These are phyloP conservation scores for Noctua janthina DNA, from an alignment of 2,888 invertebrate species.

Conservation along the genomic window DNA sequence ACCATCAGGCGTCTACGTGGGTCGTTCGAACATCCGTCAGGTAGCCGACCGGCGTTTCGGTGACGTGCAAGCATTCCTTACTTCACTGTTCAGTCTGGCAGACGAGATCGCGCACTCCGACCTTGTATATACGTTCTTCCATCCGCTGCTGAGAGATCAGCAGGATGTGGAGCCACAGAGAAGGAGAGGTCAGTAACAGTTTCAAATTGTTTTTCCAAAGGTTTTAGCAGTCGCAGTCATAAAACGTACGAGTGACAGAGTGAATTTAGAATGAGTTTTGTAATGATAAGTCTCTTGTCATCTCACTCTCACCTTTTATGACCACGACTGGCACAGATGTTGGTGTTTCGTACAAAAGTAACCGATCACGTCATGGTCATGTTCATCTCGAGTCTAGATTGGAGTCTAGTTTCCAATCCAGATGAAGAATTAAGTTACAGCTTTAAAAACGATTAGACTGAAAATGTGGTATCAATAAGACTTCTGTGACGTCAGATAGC, in stretches of 20 bases:
- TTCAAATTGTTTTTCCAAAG: background rate
- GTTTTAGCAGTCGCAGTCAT: background rate
- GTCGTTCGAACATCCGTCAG: slow-evolving; percentile 98
- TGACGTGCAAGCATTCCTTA: slow-evolving; percentile 97
- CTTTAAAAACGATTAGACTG: background rate
- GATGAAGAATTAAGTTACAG: background rate
- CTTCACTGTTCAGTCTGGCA: slow-evolving; percentile 95
- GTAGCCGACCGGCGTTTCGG: slow-evolving; percentile 98
- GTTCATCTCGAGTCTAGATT: background rate
- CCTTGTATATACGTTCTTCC: slow-evolving; percentile 99
- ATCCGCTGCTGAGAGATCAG: slow-evolving; percentile 98
- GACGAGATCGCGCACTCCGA: slow-evolving; percentile 99
- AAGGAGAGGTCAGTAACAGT: slow-evolving; percentile 92
- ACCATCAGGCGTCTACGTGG: slow-evolving; percentile 94
- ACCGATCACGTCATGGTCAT: background rate
- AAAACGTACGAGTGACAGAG: background rate
- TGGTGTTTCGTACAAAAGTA: background rate
- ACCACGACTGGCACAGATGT: background rate
- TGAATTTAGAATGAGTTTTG: background rate
- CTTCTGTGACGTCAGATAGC: background rate
- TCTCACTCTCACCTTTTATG: background rate
- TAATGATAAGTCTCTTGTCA: background rate
- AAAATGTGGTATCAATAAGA: background rate
- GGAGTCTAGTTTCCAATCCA: background rate
- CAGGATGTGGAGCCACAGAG: slow-evolving; percentile 96